Conservation (phyloP, 2,797 vertebrate species). For the Pangasius larnaudii region DNA sequence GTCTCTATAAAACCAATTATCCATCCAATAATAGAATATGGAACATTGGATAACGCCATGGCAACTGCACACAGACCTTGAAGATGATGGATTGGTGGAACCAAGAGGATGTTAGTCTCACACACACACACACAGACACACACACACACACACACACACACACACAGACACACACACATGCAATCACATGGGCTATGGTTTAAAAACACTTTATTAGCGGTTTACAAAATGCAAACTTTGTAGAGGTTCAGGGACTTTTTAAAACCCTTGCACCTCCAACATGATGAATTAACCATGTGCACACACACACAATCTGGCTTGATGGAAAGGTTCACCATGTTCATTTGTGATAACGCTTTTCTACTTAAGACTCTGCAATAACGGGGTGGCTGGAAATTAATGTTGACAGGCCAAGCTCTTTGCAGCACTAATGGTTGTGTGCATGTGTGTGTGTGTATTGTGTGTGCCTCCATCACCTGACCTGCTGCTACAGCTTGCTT, state of each 20-base stretch:
- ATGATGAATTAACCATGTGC: slow-evolving; percentile 5
- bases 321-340: slow-evolving; percentile 48
- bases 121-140: background rate
- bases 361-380: slow-evolving; percentile 61
- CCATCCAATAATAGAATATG: slow-evolving; percentile 44
- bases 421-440: slow-evolving; percentile 70
- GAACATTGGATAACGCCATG: slow-evolving; percentile 10
- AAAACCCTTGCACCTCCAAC: background rate
- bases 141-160: background rate
- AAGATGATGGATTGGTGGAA: slow-evolving; percentile 3
- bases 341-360: slow-evolving; percentile 56
- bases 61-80: slow-evolving; percentile 16
- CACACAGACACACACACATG: background rate
- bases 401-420: slow-evolving; percentile 71
- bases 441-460: slow-evolving; percentile 37
- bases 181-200: background rate
- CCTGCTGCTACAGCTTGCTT: slow-evolving; percentile 51
- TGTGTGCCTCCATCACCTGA: slow-evolving; percentile 62
- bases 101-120: background rate
- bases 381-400: slow-evolving; percentile 70
- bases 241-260: background rate
- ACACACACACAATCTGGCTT: slow-evolving; percentile 1
- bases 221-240: background rate
- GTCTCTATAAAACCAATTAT: slow-evolving; percentile 44
- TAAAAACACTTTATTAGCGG: background rate